These are phyloP conservation scores for Todiramphus chloris DNA, from an alignment of 2,113 vertebrate species.

Conservation along the genomic window DNA sequence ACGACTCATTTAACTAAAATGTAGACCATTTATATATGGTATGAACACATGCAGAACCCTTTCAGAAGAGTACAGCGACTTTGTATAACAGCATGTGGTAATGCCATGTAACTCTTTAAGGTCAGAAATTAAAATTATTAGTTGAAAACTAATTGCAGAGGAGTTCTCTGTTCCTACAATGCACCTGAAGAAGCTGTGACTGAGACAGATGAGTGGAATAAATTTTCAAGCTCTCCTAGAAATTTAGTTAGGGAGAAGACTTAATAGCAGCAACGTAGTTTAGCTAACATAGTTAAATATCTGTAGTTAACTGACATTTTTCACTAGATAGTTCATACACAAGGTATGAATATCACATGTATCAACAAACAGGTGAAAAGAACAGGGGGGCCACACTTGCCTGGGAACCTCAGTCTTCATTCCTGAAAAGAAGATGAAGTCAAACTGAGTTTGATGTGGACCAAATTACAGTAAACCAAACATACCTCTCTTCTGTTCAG, in stretches of 20 bases:
- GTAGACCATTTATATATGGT: not conserved
- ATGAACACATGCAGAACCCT: not conserved
- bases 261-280: not conserved
- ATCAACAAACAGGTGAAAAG: not conserved
- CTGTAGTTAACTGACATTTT: not conserved
- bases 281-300: not conserved
- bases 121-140: not conserved
- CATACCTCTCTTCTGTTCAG: constrained; percentile 46
- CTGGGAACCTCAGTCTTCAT: not conserved
- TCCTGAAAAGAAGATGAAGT: not conserved
- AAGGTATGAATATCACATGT: not conserved
- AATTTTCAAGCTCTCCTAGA: not conserved
- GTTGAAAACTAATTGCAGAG: not conserved
- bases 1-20: not conserved
- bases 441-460: constrained; percentile 36
- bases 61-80: not conserved
- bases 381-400: not conserved
- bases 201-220: not conserved
- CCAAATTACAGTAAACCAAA: constrained; percentile 5
- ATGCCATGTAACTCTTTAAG: not conserved
- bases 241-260: not conserved
- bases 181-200: not conserved
- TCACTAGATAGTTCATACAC: not conserved
- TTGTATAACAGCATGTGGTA: not conserved
- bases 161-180: not conserved